Base-by-base conservation (phyloP, 2,113 vertebrate species). In the Scomber scombrus region DNA sequence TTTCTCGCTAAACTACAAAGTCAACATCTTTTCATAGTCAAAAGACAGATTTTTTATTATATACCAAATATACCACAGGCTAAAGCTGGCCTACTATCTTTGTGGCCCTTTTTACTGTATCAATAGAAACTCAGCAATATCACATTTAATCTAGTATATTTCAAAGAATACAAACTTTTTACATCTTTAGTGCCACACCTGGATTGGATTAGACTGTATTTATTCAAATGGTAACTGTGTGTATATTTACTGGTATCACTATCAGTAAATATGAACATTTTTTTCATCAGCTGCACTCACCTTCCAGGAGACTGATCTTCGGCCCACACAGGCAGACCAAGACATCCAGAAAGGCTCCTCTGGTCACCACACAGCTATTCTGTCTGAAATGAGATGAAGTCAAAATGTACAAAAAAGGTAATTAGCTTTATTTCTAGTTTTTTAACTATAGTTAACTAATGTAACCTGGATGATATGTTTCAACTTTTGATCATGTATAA, bases 351-450 rank as follows among this genome's bases (percentile, higher is more conserved):
- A 89, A 96, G 7, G 96, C 95, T 72, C 96, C 97, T 95, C 97
- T 96, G 72, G 97, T 99, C 89, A 98, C 96, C 84, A 97, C 90
- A 89, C 97, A 99, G 49, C 92, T 89, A 88, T 99, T 99, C 76
- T 91, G 84, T 84, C 97, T 97, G 85, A 61, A 86, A 78, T 89
- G 54, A 71, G 16, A 82, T 60, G 9, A 12, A 66, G 11, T 34
- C 8, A 21, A 57, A 75, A 81, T 16, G 65, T 19, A 16, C 2
- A 56, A 40, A 65, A 21, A 49, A 0, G 1, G 10, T 75, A 0
- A 9, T 40, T 7, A 9, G 47, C 21, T 70, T 56, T 14, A 40
- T 40, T 40, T 40, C 8, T 40, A 9, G 2, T 9, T 40, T 26
- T 18, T 52, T 6, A 15, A 13, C 1, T 0, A 43, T n/a, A 58